A percentile compares a stretch with the other conserved stretches of the same genome.
These are phyloP conservation scores for Hydropsyche tenuis DNA, from an alignment of 1,140 invertebrate species.

Conservation along the genomic window DNA sequence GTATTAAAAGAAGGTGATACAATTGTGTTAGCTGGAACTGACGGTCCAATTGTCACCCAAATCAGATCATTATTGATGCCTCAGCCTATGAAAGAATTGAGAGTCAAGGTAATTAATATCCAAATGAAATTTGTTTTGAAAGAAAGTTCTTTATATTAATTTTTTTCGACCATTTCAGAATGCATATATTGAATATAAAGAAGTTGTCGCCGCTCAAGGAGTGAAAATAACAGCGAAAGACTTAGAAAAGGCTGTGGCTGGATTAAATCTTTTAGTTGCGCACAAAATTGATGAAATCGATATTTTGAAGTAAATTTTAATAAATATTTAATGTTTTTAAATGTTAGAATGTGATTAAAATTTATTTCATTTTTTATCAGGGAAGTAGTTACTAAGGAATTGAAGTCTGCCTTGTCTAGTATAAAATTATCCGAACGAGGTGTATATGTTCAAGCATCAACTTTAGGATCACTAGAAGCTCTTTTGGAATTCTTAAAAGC, in stretches of 20 bases:
- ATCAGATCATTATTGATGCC: slow-evolving; percentile 97
- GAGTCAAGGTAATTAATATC: slow-evolving; percentile 80
- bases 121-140: slow-evolving; percentile 32
- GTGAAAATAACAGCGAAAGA: slow-evolving; percentile 98
- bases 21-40: slow-evolving; percentile 94
- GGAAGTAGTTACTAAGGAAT: slow-evolving; percentile 80
- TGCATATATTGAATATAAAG: slow-evolving; percentile 94
- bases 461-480: slow-evolving; percentile 96
- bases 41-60: slow-evolving; percentile 97
- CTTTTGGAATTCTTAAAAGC: slow-evolving; percentile 93
- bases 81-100: slow-evolving; percentile 95
- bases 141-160: neutral
- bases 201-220: slow-evolving; percentile 95
- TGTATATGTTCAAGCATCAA: slow-evolving; percentile 98
- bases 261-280: slow-evolving; percentile 87
- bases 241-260: slow-evolving; percentile 96
- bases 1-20: slow-evolving; percentile 91
- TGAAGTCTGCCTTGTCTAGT: slow-evolving; percentile 87
- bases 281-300: slow-evolving; percentile 94
- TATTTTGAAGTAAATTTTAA: slow-evolving; percentile 64
- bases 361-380: slow-evolving; percentile 56
- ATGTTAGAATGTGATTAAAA: slow-evolving; percentile 49
- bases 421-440: slow-evolving; percentile 93
- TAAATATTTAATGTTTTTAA: neutral
- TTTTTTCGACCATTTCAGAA: slow-evolving; percentile 68